Base-by-base conservation (phyloP, 2,113 vertebrate species). In the Xyliphius kryptos region DNA sequence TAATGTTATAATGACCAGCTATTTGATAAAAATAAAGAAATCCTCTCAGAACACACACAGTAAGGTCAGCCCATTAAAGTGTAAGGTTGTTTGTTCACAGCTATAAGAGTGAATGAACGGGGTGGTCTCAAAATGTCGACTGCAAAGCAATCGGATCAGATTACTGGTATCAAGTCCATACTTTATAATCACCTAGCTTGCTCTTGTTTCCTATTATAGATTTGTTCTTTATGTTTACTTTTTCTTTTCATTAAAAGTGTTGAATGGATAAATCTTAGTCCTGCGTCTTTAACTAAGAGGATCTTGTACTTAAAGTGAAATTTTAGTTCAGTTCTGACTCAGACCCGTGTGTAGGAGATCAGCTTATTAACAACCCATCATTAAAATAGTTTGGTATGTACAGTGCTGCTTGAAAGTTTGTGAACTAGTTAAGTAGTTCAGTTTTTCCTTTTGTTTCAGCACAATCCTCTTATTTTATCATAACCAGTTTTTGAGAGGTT, bases 121-220 rank as follows among this genome's bases (percentile, higher is more conserved):
- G 62, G 26, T 12, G 20, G 44, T 59, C 52, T 10, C 51, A 38
- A 19, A 66, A 58, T 37, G 57, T 49, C 53, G 55, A 26, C 48
- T 47, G 41, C 8, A 8, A 58, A 63, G 22, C 20, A 56, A 37
- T 57, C 48, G 48, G 54, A 17, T 58, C 21, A 60, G 56, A 40
- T 22, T 14, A 26, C 14, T 48, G 49, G 26, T 36, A 49, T 32
- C 26, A 43, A 71, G 49, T 21, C 47, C 47, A 57, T 68, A 72
- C 60, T 65, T 68, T 55, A 68, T 37, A 65, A 58, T 51, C 40
- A 62, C 57, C 53, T 7, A 51, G 52, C 67, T 58, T 58, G 40
- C 21, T 13, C 9, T 61, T 38, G 21, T 36, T 51, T 32, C 49
- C 62, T 17, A 21, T 62, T 32, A 61, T 56, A 17, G 36, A 49